A percentile compares a stretch with the other conserved stretches of the same genome.
These are phyloP conservation scores for Amphiprion ocellaris DNA, from an alignment of 2,113 vertebrate genomes.

Conservation along the genomic window DNA sequence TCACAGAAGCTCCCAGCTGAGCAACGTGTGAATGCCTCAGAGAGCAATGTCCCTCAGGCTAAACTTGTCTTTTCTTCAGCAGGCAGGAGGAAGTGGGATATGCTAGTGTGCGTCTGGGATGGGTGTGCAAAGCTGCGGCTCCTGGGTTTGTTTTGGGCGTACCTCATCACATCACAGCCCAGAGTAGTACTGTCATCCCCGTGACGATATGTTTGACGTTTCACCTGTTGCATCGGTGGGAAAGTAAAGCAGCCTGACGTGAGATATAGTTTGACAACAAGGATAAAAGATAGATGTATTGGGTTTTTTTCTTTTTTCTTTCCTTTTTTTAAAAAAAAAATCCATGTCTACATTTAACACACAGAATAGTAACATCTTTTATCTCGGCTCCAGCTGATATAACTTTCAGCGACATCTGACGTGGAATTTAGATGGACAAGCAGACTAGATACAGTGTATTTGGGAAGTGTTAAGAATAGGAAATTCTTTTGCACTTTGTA, in stretches of 20 bases:
- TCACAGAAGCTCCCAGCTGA: constrained; percentile 64
- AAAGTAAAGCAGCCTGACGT: constrained; percentile 9
- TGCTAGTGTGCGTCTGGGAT: constrained; percentile 38
- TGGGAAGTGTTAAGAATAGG: background rate
- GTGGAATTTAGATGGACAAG: background rate
- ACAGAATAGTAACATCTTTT: background rate
- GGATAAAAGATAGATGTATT: background rate
- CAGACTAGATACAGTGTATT: background rate
- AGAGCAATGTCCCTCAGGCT: constrained; percentile 61
- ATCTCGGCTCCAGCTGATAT: background rate
- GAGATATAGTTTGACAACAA: background rate
- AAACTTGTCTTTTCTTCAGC: constrained; percentile 54
- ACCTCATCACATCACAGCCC: constrained; percentile 22
- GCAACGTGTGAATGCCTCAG: constrained; percentile 37
- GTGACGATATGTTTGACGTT: constrained; percentile 6
- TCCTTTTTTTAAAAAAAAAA: background rate
- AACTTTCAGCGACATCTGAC: background rate
- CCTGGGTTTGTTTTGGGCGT: constrained; percentile 32
- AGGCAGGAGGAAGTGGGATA: constrained; percentile 63
- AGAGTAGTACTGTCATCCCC: constrained; percentile 32
- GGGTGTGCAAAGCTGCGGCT: constrained; percentile 60
- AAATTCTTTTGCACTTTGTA: background rate
- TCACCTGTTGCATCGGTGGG: constrained; percentile 55
- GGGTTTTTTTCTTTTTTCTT: too few relatives aligned
- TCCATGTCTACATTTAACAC: background rate